These are phyloP conservation scores for Bombus difficillimus DNA, from an alignment of 1,140 invertebrate genomes.

Conservation along the genomic window DNA sequence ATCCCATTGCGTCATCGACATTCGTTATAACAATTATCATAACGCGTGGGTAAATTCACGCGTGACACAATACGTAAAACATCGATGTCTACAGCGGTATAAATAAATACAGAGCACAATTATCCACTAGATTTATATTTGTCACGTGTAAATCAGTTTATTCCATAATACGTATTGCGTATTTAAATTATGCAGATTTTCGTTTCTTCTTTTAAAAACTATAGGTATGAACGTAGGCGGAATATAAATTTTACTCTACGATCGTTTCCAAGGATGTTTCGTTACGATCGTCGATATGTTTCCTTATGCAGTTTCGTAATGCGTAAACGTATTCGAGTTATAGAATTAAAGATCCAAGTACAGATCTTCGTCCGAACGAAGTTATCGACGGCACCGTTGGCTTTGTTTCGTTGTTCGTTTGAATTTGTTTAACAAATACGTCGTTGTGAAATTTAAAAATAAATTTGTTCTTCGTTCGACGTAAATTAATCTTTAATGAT, in stretches of 20 bases:
- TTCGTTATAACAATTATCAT: constrained; percentile 38
- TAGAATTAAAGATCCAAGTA: background rate
- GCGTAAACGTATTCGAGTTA: too few species aligned
- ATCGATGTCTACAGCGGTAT: background rate
- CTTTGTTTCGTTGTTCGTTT: too few species aligned
- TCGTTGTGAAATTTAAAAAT: background rate
- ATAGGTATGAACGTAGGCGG: background rate
- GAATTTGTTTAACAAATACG: background rate
- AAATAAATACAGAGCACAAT: background rate
- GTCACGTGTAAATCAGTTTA: background rate
- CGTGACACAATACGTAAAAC: constrained; percentile 34
- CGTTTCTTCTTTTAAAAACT: background rate
- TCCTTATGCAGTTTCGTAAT: background rate
- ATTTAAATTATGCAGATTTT: background rate
- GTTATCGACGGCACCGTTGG: background rate
- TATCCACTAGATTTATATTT: background rate
- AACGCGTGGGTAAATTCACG: constrained; percentile 29
- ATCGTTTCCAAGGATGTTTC: background rate
- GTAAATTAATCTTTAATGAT: background rate
- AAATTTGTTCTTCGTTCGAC: background rate
- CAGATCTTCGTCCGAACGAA: background rate
- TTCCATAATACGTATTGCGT: too few species aligned
- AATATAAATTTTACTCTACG: background rate
- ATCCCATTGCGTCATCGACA: constrained; percentile 31
- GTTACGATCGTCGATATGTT: too few species aligned